These are phyloP conservation scores for Poecile montanus DNA, from an alignment of 2,797 vertebrate genomes.

Conservation along the genomic window DNA sequence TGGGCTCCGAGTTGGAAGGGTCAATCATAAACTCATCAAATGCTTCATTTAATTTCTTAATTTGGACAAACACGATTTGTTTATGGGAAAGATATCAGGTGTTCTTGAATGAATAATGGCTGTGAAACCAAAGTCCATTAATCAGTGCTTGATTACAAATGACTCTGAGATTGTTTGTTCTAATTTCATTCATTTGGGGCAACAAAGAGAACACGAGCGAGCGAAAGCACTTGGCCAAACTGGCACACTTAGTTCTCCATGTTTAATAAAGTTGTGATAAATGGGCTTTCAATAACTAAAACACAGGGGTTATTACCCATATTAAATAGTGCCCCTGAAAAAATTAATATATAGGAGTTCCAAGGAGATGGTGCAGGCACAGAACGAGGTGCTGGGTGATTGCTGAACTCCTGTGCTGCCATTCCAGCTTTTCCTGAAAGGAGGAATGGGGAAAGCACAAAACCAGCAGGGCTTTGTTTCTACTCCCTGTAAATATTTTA, in stretches of 20 bases:
- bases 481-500: not conserved
- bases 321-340: constrained; percentile 32
- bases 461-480: not conserved
- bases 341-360: constrained; percentile 35
- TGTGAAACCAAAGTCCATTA: constrained; percentile 96
- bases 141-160: constrained; percentile 98
- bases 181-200: constrained; percentile 99
- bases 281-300: constrained; percentile 89
- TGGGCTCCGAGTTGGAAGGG: constrained; percentile 90
- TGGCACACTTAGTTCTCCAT: constrained; percentile 85
- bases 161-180: constrained; percentile 98
- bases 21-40: constrained; percentile 99
- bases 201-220: constrained; percentile 95
- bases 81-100: constrained; percentile 99
- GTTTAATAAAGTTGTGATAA: constrained; percentile 94
- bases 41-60: constrained; percentile 99
- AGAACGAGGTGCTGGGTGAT: not conserved
- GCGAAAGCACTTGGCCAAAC: constrained; percentile 88
- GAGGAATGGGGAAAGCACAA: not conserved
- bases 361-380: not conserved
- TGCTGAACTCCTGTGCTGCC: not conserved
- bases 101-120: constrained; percentile 96
- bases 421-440: not conserved
- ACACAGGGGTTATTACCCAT: constrained; percentile 86
- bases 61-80: constrained; percentile 99